A percentile compares a stretch with the other conserved stretches of the same genome.
Evolutionary conservation across 2,888 invertebrate species (phyloP).

Genomic region (Agrilus mali): DNA sequence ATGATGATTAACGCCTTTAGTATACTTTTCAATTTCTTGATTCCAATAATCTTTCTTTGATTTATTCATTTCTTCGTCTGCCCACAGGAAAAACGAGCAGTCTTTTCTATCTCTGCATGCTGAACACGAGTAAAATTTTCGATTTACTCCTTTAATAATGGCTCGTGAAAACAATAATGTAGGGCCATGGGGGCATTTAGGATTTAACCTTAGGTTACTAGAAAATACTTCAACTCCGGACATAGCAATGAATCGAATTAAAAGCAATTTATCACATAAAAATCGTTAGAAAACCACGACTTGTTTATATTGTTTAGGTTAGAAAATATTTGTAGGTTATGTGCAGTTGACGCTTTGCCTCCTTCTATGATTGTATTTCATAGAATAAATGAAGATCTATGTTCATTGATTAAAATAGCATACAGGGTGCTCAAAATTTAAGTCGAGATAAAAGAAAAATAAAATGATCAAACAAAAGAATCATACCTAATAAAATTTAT

Average conservation of each 20-base stretch:
- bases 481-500: too few species aligned
- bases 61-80: constrained; percentile 33
- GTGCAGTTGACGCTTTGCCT: too few species aligned
- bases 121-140: constrained; percentile 68
- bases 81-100: constrained; percentile 56
- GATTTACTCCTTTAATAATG: constrained; percentile 27
- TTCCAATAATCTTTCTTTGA: constrained; percentile 37
- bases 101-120: constrained; percentile 69
- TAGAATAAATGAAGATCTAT: too few species aligned
- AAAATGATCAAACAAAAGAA: too few species aligned
- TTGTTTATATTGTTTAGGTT: too few species aligned
- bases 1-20: constrained; percentile 40
- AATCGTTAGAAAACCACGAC: too few species aligned
- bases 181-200: constrained; percentile 65
- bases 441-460: too few species aligned
- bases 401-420: too few species aligned
- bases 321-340: too few species aligned
- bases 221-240: constrained; percentile 39
- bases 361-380: too few species aligned
- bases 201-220: constrained; percentile 48
- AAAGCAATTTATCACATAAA: too few species aligned
- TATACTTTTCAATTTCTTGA: constrained; percentile 32
- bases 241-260: constrained; percentile 11
- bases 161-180: constrained; percentile 53
- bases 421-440: too few species aligned